Conservation (phyloP, 2,113 vertebrate species). For the Urocitellus parryii region DNA sequence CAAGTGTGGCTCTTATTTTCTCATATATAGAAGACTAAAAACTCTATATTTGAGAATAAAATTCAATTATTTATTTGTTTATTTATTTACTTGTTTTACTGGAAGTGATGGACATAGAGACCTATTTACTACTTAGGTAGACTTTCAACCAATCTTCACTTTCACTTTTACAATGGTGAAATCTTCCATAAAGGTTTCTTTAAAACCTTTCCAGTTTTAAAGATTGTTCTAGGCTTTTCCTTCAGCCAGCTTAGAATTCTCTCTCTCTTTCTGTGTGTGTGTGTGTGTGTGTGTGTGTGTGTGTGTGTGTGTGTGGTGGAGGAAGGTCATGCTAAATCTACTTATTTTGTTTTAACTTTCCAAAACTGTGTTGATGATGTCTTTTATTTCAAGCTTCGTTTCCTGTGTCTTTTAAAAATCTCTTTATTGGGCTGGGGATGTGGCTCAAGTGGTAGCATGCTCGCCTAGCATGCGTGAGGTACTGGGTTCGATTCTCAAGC, state of each 20-base stretch:
- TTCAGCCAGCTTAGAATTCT: background rate
- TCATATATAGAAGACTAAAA: background rate
- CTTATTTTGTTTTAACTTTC: background rate
- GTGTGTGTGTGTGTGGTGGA: too few relatives aligned
- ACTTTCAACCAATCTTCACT: background rate
- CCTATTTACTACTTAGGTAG: background rate
- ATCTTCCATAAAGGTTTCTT: too few relatives aligned
- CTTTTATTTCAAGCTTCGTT: background rate
- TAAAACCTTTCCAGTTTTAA: background rate
- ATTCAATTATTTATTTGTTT: background rate
- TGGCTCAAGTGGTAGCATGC: too few relatives aligned
- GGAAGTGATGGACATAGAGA: background rate
- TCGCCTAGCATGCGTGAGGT: too few relatives aligned
- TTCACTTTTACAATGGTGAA: background rate
- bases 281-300: background rate
- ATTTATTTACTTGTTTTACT: background rate
- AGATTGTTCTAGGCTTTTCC: background rate
- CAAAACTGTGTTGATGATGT: background rate
- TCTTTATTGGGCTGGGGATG: background rate
- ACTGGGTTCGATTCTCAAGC: too few relatives aligned
- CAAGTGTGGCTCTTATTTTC: background rate
- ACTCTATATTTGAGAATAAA: conserved; percentile 1
- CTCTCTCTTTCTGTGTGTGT: too few relatives aligned
- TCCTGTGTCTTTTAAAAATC: background rate
- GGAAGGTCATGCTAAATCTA: background rate